Base-by-base conservation (phyloP, 2,113 vertebrate genomes). In the Rhodinocichla rosea region DNA sequence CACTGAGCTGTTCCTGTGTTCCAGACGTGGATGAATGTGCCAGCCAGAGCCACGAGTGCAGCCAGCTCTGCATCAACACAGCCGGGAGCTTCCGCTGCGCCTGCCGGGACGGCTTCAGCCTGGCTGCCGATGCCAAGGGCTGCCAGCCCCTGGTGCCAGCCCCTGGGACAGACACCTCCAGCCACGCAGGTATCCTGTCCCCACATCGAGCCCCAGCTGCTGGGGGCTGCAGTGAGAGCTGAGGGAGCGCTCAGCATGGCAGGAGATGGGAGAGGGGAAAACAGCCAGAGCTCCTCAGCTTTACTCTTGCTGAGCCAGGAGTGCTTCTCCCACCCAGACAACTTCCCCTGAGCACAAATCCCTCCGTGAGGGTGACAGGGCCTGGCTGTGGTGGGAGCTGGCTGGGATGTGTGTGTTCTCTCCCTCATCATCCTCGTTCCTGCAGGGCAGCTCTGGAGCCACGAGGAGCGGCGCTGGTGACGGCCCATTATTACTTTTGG, bases 401-500 rank as follows among this genome's bases (percentile, higher is more conserved):
- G 9, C 24, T 0, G 0, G 47, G 83, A 52, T 27, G 50, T 6
- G 13, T 59, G 24, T 49, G 26, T 70, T 75, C 49, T 80, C 35
- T 69, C 62, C 3, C 0, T 44, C 68, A 7, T 18, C 15, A 1
- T 28, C n/a, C 13, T 86, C 62, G 0, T 44, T 69, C 63, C 90
- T 1, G 1, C 90, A 76, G 83, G 82, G 69, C 37, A 26, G 55
- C 13, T 63, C 42, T 0, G 30, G 76, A 77, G 47, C 64, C 83
- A 19, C 1, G 26, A 94, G 89, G 59, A 44, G 11, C 47, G 1
- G 10, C 35, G 98, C 99, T 98, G 98, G 98, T 96, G 95, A 98
- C 97, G 93, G 98, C 97, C 47, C 99, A 99, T 99, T 99, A 99
- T 99, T 99, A 99, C 99, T 99, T 99, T 99, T 99, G 99, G 99